Evolutionary conservation across 2,113 vertebrate genomes (phyloP).

Genomic region (Leucosticte australis): DNA sequence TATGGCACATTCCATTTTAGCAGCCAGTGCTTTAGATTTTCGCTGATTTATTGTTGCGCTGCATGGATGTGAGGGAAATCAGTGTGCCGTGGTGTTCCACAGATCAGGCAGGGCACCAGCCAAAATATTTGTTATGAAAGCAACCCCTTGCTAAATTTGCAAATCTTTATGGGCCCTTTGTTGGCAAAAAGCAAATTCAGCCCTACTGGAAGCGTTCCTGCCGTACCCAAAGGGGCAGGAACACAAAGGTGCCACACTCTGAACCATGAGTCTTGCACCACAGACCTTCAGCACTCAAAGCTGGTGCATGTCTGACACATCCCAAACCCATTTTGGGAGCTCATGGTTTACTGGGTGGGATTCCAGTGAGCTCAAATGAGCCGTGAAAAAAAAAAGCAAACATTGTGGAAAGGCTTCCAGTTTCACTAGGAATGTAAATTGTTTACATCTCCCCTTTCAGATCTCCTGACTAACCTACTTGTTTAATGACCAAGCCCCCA

Average conservation of each 20-base stretch:
- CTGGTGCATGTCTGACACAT: neutral
- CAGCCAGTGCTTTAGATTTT: neutral
- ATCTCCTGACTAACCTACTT: neutral
- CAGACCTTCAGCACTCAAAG: neutral
- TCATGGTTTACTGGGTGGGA: neutral
- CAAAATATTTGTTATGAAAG: neutral
- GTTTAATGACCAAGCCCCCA: neutral
- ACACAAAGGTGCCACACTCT: neutral
- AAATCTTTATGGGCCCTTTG: neutral
- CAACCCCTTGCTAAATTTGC: neutral
- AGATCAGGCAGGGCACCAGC: neutral
- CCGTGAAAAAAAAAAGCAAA: neutral
- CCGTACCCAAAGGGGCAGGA: fast-evolving
- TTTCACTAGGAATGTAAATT: neutral
- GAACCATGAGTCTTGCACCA: neutral
- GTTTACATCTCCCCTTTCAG: neutral
- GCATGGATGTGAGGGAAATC: neutral
- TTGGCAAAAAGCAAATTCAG: neutral
- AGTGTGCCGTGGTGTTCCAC: neutral
- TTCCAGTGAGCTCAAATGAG: slow-evolving; percentile 12
- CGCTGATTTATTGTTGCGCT: neutral
- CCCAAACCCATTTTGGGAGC: neutral
- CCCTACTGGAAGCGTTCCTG: neutral
- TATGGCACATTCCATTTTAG: neutral
- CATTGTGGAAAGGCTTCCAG: neutral